A percentile compares a stretch with the other conserved stretches of the same genome.
Evolutionary conservation across 1,140 invertebrate genomes (phyloP).

Genomic region (Drosophila sp.): DNA sequence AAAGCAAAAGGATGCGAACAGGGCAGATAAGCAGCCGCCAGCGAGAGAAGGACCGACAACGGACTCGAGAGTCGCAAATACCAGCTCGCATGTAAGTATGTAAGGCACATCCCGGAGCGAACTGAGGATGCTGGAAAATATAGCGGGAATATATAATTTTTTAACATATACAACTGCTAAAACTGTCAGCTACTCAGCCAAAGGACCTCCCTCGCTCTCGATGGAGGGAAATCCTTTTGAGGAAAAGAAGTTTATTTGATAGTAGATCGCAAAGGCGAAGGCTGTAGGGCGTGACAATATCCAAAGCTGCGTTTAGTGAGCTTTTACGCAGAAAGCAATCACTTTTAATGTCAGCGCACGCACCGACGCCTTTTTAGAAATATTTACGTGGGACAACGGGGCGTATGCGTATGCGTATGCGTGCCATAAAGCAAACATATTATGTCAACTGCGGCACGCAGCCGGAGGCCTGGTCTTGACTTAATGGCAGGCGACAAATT

Average conservation of each 20-base stretch:
- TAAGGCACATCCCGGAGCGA: conserved; percentile 6
- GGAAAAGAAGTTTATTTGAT: conserved; percentile 22
- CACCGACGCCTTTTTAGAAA: conserved; percentile 48
- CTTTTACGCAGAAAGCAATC: conserved; percentile 73
- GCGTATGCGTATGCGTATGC: conserved; percentile 75
- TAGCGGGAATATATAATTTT: conserved; percentile 43
- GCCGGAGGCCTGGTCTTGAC: conserved; percentile 30
- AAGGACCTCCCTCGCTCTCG: background rate
- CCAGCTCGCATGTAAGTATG: background rate
- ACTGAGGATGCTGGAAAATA: conserved; percentile 24
- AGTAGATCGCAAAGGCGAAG: conserved; percentile 22
- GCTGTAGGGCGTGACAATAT: conserved; percentile 36
- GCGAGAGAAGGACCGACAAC: background rate
- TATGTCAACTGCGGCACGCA: conserved; percentile 46
- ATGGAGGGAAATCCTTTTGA: conserved; percentile 22
- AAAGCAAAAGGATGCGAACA: conserved; percentile 15
- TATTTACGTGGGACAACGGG: conserved; percentile 51
- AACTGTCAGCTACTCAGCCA: background rate
- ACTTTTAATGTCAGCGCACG: conserved; percentile 69
- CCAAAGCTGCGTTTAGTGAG: conserved; percentile 66
- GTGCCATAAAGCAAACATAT: conserved; percentile 77
- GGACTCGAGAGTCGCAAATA: background rate
- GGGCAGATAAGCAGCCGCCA: conserved; percentile 30
- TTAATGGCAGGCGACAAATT: conserved; percentile 59
- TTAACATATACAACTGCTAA: conserved; percentile 30